Percentiles rank a stretch among this genome's conserved stretches.
Conservation (phyloP, 2,113 vertebrate genomes). For the Sorex fumeus region DNA sequence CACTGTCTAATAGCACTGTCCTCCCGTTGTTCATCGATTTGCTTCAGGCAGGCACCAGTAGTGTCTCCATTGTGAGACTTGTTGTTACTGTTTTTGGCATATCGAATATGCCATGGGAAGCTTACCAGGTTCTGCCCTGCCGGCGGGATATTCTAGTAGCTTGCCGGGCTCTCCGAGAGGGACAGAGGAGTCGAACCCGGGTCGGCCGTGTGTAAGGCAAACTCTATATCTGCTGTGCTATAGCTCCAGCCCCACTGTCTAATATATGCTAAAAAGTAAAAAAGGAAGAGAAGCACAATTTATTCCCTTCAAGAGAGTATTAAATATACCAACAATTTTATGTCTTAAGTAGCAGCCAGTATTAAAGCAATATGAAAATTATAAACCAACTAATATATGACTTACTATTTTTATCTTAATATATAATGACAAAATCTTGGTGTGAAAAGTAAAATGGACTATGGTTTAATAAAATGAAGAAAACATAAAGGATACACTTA, state of each 20-base stretch:
- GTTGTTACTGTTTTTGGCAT: too few relatives aligned
- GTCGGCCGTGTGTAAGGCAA: too few relatives aligned
- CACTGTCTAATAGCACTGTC: not conserved
- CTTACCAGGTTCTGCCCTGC: too few relatives aligned
- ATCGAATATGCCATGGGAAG: too few relatives aligned
- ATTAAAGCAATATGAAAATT: not conserved
- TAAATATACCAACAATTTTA: not conserved
- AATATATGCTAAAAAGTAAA: not conserved
- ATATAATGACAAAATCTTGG: not conserved
- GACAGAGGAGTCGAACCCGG: too few relatives aligned
- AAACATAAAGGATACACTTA: not conserved
- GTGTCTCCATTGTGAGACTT: too few relatives aligned
- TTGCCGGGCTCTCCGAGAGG: too few relatives aligned
- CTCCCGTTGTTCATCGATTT: too few relatives aligned
- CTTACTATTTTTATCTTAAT: not conserved
- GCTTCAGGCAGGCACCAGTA: too few relatives aligned
- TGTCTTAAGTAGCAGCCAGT: not conserved
- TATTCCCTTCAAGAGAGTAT: not conserved
- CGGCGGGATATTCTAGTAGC: too few relatives aligned
- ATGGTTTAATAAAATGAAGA: not conserved
- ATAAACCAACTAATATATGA: not conserved
- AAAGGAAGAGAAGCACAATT: not conserved
- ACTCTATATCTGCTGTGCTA: too few relatives aligned
- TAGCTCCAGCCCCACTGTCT: too few relatives aligned
- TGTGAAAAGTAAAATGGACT: not conserved